Evolutionary conservation across 1,140 invertebrate genomes (phyloP).

Genomic region (Ephestia elutella): DNA sequence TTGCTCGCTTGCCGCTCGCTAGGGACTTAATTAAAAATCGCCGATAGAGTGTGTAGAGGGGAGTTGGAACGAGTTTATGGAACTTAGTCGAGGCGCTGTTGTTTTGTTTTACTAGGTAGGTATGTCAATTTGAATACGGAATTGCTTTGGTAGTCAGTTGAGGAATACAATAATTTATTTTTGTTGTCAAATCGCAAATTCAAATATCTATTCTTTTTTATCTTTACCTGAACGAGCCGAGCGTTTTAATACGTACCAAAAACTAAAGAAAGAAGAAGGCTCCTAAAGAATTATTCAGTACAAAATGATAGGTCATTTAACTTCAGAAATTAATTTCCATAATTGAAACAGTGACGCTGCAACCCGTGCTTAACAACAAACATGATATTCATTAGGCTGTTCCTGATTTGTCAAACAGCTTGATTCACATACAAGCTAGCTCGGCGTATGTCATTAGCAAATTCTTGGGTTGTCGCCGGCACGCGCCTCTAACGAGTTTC

Average conservation of each 20-base stretch:
- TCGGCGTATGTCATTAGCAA: constrained; percentile 62
- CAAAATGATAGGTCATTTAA: too few relatives aligned
- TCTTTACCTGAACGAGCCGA: too few relatives aligned
- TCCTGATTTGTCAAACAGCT: constrained; percentile 10
- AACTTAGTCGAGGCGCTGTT: constrained; percentile 67
- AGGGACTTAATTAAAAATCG: constrained; percentile 74
- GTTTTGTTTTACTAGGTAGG: constrained; percentile 70
- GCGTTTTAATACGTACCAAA: too few relatives aligned
- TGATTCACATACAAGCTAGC: constrained; percentile 14
- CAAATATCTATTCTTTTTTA: too few relatives aligned
- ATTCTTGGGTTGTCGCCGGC: constrained; percentile 65
- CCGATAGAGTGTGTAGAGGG: constrained; percentile 71
- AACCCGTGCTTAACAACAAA: neutral
- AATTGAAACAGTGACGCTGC: neutral
- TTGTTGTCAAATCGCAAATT: neutral
- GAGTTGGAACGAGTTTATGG: constrained; percentile 69
- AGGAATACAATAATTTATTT: too few relatives aligned
- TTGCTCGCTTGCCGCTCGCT: constrained; percentile 61
- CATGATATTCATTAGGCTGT: constrained; percentile 6
- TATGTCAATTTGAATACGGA: constrained; percentile 72
- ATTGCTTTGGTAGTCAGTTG: constrained; percentile 35
- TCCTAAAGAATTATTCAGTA: too few relatives aligned
- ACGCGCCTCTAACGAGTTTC: constrained; percentile 63
- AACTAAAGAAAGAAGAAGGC: too few relatives aligned
- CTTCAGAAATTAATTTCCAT: neutral